A percentile compares a stretch with the other conserved stretches of the same genome.
phyloP scores from a whole-genome alignment of 2,888 invertebrate species.

The Lycophotia porphyrea region DNA sequence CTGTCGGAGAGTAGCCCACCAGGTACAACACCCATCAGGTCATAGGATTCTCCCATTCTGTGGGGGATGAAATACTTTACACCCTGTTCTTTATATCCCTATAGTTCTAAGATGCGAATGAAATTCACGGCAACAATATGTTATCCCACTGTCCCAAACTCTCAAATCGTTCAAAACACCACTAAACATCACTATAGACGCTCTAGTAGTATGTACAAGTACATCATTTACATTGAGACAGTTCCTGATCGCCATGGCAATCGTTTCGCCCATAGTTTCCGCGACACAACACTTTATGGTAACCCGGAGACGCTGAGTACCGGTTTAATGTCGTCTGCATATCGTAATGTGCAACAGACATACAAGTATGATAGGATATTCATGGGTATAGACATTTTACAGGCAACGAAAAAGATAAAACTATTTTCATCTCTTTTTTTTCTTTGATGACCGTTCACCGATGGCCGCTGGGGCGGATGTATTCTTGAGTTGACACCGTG shows the following conservation, averaged over 20 bases:
- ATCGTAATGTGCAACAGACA: constrained; percentile 46
- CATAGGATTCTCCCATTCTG: no score
- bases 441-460: not conserved
- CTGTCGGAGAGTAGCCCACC: not conserved
- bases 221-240: constrained; percentile 37
- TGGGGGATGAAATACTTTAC: no score
- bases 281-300: constrained; percentile 83
- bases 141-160: not conserved
- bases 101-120: not conserved
- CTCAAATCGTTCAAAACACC: not conserved
- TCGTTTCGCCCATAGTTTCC: constrained; percentile 77
- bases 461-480: not conserved
- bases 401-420: not conserved
- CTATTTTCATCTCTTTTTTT: not conserved
- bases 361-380: constrained; percentile 1
- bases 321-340: constrained; percentile 68
- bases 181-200: not conserved
- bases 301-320: constrained; percentile 71
- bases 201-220: constrained; percentile 24
- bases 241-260: constrained; percentile 37
- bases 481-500: not conserved
- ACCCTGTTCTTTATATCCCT: no score
- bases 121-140: not conserved
- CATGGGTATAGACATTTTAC: constrained; percentile 24
- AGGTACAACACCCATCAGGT: no score